Percentiles rank a stretch among this genome's conserved stretches.
Evolutionary conservation across 2,797 vertebrate genomes (phyloP).

Genomic region (Euphonia xanthogaster): DNA sequence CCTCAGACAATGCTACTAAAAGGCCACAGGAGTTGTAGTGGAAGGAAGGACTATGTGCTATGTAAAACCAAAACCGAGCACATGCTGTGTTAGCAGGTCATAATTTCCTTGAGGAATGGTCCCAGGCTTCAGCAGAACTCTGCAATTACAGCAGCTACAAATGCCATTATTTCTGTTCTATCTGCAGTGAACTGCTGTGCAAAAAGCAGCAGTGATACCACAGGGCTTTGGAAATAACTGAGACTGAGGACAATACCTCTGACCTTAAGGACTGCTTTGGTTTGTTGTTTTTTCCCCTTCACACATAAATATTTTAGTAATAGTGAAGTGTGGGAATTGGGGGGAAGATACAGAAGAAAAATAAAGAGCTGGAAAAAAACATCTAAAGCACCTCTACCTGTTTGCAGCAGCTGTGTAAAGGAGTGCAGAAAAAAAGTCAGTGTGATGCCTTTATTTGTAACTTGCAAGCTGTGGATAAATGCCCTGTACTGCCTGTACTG

Average conservation of each 20-base stretch:
- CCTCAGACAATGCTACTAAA: background rate
- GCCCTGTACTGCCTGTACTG: background rate
- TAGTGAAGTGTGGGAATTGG: background rate
- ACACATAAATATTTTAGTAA: background rate
- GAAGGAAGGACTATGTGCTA: background rate
- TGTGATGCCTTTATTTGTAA: background rate
- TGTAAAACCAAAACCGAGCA: background rate
- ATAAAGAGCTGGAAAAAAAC: background rate
- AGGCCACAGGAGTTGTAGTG: background rate
- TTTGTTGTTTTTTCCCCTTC: background rate
- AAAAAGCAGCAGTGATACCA: background rate
- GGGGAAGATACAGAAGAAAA: background rate
- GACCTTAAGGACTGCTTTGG: background rate
- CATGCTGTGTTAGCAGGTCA: background rate
- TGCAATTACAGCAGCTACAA: constrained; percentile 10
- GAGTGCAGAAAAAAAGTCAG: background rate
- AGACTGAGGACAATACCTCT: background rate
- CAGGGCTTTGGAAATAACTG: background rate
- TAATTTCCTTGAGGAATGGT: background rate
- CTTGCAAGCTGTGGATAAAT: background rate
- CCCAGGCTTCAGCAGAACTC: background rate
- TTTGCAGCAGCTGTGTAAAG: background rate
- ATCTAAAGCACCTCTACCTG: background rate
- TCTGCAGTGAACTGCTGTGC: background rate
- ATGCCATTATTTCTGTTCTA: background rate